Conservation (phyloP, 2,888 invertebrate species). For the Euproctis similis region DNA sequence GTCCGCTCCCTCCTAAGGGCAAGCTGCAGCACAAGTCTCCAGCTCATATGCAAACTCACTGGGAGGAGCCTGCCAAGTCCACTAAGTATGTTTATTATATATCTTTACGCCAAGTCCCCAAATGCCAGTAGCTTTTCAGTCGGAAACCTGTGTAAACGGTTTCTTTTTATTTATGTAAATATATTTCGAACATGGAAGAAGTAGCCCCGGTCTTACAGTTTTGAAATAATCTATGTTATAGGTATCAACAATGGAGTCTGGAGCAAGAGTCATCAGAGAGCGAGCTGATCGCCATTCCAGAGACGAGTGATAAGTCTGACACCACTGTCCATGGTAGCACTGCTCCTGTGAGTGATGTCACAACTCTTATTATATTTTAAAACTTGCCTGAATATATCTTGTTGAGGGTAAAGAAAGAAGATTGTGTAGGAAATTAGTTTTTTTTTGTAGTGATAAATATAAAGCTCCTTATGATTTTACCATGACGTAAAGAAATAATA, state of each 20-base stretch:
- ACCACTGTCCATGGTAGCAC: slow-evolving; percentile 88
- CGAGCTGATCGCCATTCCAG: slow-evolving; percentile 91
- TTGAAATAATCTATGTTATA: slow-evolving; percentile 25
- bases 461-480: no score
- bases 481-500: no score
- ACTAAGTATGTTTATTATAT: slow-evolving; percentile 8
- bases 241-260: slow-evolving; percentile 75
- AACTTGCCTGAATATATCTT: no score
- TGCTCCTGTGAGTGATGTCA: slow-evolving; percentile 74
- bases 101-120: no score
- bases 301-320: slow-evolving; percentile 88
- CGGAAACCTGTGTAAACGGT: no score
- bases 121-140: no score
- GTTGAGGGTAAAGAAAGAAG: no score
- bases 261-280: slow-evolving; percentile 92
- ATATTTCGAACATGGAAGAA: neutral
- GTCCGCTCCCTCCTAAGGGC: slow-evolving; percentile 18
- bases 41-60: slow-evolving; percentile 71
- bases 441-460: no score
- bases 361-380: no score
- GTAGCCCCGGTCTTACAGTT: neutral
- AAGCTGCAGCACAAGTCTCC: slow-evolving; percentile 48
- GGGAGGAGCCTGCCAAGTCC: slow-evolving; percentile 76
- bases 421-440: no score
- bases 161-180: neutral